Percentiles rank a stretch among this genome's conserved stretches.
Conservation (phyloP, 1,140 invertebrate genomes). For the Brachionus rotundiformis region DNA sequence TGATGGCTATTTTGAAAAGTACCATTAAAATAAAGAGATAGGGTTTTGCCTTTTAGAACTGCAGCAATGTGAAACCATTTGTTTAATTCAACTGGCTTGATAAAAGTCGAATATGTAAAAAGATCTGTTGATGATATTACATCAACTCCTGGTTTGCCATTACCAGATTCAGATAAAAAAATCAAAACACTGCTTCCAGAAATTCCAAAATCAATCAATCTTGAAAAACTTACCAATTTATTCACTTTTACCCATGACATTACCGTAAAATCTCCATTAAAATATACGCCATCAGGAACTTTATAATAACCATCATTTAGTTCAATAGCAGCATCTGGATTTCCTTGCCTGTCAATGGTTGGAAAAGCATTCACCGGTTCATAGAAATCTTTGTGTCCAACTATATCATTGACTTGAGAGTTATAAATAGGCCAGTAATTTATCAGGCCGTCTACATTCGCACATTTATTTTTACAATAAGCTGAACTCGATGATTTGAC, state of each 20-base stretch:
- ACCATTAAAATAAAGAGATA: slow-evolving; percentile 32
- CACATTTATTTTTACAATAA: neutral
- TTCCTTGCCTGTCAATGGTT: neutral
- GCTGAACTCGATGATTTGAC: neutral
- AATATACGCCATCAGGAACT: slow-evolving; percentile 9
- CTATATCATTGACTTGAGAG: neutral
- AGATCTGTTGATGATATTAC: neutral
- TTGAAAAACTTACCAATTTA: neutral
- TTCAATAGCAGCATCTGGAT: neutral
- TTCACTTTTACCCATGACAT: slow-evolving; percentile 9
- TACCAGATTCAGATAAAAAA: neutral
- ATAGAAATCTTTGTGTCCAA: neutral
- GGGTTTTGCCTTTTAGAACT: neutral
- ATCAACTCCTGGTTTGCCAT: slow-evolving; percentile 6
- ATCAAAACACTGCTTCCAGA: neutral
- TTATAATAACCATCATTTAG: slow-evolving; percentile 8
- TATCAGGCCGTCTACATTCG: neutral
- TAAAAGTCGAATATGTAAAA: neutral
- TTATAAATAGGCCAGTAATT: slow-evolving; percentile 41
- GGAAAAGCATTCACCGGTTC: neutral
- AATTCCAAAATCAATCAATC: slow-evolving; percentile 7
- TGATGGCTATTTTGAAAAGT: neutral
- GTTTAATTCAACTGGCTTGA: neutral
- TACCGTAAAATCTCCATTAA: slow-evolving; percentile 39
- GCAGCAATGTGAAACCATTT: slow-evolving; percentile 34